A percentile compares a stretch with the other conserved stretches of the same genome.
phyloP scores from a whole-genome alignment of 1,140 invertebrate species.

The Bombus fervidus region DNA sequence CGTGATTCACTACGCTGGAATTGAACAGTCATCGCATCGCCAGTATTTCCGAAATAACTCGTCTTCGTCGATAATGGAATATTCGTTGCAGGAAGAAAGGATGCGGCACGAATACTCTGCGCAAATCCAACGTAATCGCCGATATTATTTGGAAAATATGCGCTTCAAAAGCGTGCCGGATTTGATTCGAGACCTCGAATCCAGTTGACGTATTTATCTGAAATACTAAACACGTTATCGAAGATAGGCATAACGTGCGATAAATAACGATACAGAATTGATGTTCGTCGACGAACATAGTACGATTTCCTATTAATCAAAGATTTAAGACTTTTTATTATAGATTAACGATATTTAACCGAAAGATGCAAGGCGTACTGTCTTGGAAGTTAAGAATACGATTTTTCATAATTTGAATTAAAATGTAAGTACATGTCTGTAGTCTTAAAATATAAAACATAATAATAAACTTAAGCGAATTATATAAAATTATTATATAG shows the following conservation, averaged over 20 bases:
- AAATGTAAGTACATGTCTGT: neutral
- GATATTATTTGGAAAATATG: conserved; percentile 31
- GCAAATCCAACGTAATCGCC: conserved; percentile 28
- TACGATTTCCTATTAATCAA: conserved; percentile 23
- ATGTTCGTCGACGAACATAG: neutral
- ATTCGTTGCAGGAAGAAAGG: neutral
- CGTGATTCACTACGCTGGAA: conserved; percentile 1
- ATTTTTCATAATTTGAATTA: conserved; percentile 21
- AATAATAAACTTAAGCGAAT: conserved; percentile 5
- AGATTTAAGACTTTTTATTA: conserved; percentile 34
- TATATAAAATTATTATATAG: neutral
- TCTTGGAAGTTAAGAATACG: neutral
- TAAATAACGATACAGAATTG: neutral
- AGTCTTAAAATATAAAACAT: neutral
- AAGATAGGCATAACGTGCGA: neutral
- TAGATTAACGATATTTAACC: conserved; percentile 4
- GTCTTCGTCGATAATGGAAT: conserved; percentile 35
- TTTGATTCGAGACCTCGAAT: conserved; percentile 60
- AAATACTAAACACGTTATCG: neutral
- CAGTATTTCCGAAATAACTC: conserved; percentile 13
- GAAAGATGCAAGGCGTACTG: neutral
- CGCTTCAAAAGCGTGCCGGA: conserved; percentile 67
- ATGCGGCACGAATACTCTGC: neutral
- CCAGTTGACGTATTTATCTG: conserved; percentile 34
- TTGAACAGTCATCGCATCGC: conserved; percentile 20